phyloP scores from a whole-genome alignment of 2,888 invertebrate genomes.

The Ochropleura plecta region DNA sequence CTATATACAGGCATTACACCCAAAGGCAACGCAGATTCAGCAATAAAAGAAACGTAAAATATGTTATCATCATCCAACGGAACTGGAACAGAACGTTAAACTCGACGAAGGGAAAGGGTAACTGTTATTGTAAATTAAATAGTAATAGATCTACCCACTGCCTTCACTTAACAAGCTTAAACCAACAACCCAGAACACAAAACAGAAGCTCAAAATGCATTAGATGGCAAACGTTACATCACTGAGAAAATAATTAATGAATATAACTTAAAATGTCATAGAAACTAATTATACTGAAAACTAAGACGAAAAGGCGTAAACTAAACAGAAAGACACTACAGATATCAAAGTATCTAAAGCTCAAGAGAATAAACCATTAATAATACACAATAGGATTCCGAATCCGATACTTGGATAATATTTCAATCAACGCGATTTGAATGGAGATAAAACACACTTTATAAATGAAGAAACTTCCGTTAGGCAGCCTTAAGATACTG shows the following conservation, averaged over 20 bases:
- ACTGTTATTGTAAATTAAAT: conserved; percentile 37
- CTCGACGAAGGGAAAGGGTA: conserved; percentile 33
- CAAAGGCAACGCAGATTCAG: conserved; percentile 13
- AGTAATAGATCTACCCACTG: conserved; percentile 8
- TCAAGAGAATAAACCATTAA: conserved; percentile 18
- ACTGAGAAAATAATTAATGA: background rate
- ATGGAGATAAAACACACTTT: conserved; percentile 48
- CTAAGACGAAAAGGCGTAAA: background rate
- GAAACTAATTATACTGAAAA: background rate
- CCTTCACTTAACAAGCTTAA: background rate
- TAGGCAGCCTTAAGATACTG: conserved; percentile 37
- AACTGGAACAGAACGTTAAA: conserved; percentile 17
- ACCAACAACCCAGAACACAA: background rate
- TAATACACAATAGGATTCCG: conserved; percentile 37
- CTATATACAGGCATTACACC: too few relatives aligned
- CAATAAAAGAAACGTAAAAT: conserved; percentile 41
- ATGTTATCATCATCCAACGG: conserved; percentile 4
- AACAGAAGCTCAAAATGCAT: background rate
- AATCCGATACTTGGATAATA: conserved; percentile 40
- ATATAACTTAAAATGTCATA: background rate
- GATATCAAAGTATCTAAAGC: conserved; percentile 4
- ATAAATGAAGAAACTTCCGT: conserved; percentile 57
- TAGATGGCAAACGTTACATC: background rate
- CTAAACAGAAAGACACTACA: background rate
- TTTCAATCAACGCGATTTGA: conserved; percentile 54